Evolutionary conservation across 2,113 vertebrate genomes (phyloP).

Genomic region (Empidonax alnorum): DNA sequence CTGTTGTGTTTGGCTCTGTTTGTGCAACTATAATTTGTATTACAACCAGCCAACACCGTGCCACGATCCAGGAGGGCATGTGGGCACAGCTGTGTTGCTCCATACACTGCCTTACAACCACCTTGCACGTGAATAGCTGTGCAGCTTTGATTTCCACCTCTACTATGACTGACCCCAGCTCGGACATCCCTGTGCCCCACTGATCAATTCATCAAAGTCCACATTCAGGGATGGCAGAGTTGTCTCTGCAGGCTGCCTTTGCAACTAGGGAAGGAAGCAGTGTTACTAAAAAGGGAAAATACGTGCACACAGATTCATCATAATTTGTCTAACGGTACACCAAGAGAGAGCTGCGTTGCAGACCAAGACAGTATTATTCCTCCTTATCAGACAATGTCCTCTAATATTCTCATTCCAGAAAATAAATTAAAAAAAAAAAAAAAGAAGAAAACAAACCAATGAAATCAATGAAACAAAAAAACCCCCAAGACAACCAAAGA

Average conservation of each 20-base stretch:
- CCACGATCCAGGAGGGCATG: accelerated
- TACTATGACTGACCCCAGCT: background rate
- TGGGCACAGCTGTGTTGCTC: background rate
- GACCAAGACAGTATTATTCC: background rate
- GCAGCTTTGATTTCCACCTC: background rate
- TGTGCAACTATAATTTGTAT: background rate
- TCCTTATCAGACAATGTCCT: background rate
- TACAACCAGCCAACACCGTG: accelerated
- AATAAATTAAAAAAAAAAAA: background rate
- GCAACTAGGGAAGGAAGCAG: background rate
- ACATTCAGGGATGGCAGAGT: accelerated
- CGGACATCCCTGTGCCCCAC: background rate
- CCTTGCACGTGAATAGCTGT: accelerated
- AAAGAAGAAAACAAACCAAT: accelerated
- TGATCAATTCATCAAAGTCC: background rate
- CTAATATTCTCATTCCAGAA: background rate
- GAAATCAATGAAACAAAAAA: background rate
- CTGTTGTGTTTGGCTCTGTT: background rate
- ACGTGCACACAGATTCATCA: background rate
- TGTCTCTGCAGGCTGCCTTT: background rate
- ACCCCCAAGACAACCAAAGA: background rate
- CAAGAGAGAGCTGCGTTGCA: background rate
- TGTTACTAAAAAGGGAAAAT: background rate
- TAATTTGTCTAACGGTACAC: background rate
- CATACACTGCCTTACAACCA: too few relatives aligned